Conservation (phyloP, 2,888 invertebrate genomes). For the Sarcophaga subvicina region DNA sequence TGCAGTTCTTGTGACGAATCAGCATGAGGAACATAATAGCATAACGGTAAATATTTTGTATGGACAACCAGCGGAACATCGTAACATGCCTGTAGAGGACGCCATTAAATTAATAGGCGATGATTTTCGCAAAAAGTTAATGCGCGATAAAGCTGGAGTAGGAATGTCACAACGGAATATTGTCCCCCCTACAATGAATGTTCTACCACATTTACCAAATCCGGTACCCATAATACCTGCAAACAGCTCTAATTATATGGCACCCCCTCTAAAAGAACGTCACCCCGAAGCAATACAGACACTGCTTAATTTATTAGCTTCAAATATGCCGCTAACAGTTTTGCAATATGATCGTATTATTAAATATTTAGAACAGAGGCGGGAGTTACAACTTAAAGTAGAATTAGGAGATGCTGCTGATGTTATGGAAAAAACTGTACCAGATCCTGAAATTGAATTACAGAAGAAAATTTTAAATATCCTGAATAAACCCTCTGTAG, state of each 20-base stretch:
- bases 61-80: constrained; percentile 94
- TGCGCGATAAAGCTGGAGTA: constrained; percentile 82
- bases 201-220: constrained; percentile 67
- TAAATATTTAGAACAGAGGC: constrained; percentile 87
- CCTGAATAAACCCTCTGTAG: constrained; percentile 80
- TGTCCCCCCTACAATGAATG: constrained; percentile 11
- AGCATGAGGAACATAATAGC: constrained; percentile 93
- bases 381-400: constrained; percentile 88
- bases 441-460: constrained; percentile 81
- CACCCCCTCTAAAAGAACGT: constrained; percentile 81
- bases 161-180: constrained; percentile 28
- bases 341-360: constrained; percentile 91
- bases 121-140: constrained; percentile 86
- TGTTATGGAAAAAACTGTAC: constrained; percentile 73
- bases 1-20: constrained; percentile 92
- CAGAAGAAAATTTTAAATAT: constrained; percentile 81
- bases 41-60: constrained; percentile 95
- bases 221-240: constrained; percentile 73
- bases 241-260: constrained; percentile 82
- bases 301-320: constrained; percentile 90
- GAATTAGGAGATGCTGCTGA: constrained; percentile 87
- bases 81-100: constrained; percentile 97
- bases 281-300: constrained; percentile 87
- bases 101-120: constrained; percentile 90
- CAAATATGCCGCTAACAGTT: constrained; percentile 90